phyloP scores from a whole-genome alignment of 2,888 invertebrate species.

The Melieria crassipennis region DNA sequence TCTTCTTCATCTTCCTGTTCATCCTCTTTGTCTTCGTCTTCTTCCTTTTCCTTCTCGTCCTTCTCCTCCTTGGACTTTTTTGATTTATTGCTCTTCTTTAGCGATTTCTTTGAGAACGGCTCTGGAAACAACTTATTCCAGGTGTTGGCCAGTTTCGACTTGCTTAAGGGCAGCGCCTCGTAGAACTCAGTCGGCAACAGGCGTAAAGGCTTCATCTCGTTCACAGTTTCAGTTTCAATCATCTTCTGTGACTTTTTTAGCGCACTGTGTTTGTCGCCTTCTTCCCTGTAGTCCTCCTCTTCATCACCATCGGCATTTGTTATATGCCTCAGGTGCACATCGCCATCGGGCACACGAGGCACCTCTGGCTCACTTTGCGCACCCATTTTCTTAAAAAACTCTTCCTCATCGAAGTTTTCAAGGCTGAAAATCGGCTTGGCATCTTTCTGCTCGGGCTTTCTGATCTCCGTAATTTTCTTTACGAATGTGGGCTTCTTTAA shows the following conservation, averaged over 20 bases:
- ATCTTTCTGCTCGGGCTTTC: constrained; percentile 52
- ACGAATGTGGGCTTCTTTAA: constrained; percentile 51
- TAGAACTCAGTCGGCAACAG: constrained; percentile 57
- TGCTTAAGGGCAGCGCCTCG: constrained; percentile 50
- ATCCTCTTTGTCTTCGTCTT: not conserved
- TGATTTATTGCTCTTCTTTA: not conserved
- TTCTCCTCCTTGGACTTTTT: constrained; percentile 15
- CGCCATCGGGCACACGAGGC: constrained; percentile 55
- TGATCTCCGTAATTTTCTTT: constrained; percentile 57
- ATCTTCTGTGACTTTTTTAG: constrained; percentile 1
- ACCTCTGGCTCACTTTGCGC: constrained; percentile 51
- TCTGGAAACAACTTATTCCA: constrained; percentile 54
- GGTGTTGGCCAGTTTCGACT: constrained; percentile 44
- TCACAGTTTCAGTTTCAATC: constrained; percentile 39
- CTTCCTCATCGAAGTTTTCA: constrained; percentile 56
- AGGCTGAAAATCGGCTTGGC: constrained; percentile 47
- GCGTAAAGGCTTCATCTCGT: constrained; percentile 44
- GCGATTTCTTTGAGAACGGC: constrained; percentile 48
- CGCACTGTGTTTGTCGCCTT: constrained; percentile 7
- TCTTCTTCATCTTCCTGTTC: constrained; percentile 16
- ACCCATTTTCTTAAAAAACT: constrained; percentile 55
- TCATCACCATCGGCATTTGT: constrained; percentile 55
- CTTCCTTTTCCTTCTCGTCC: constrained; percentile 1
- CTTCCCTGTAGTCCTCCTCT: constrained; percentile 38
- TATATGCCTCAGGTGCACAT: constrained; percentile 58